Evolutionary conservation across 2,113 vertebrate genomes (phyloP).

Genomic region (Isichthys henryi): DNA sequence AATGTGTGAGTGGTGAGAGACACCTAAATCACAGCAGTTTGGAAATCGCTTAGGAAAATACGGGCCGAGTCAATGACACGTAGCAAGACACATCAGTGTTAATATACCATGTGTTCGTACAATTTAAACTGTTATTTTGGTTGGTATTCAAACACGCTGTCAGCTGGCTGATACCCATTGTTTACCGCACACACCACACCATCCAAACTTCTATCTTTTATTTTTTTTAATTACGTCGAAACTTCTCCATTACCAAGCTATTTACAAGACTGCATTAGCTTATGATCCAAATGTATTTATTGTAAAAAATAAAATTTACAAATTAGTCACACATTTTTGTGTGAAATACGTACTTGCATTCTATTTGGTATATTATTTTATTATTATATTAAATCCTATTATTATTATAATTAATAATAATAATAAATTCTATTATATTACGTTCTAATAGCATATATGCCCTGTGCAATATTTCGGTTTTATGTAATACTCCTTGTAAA

Average conservation of each 20-base stretch:
- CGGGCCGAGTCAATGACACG: neutral
- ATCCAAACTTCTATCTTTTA: neutral
- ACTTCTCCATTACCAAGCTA: neutral
- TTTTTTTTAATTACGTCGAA: neutral
- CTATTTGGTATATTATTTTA: neutral
- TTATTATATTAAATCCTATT: neutral
- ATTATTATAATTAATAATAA: too few species aligned
- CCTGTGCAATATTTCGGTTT: neutral
- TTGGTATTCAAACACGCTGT: neutral
- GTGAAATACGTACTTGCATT: neutral
- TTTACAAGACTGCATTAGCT: neutral
- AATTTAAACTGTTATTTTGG: neutral
- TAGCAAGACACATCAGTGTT: neutral
- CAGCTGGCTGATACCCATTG: neutral
- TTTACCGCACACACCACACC: neutral
- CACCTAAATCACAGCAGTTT: slow-evolving; percentile 6
- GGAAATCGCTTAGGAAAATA: neutral
- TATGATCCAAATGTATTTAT: neutral
- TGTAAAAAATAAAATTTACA: neutral
- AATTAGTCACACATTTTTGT: neutral
- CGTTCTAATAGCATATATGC: neutral
- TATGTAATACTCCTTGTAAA: neutral
- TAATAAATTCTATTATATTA: neutral
- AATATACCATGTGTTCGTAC: neutral
- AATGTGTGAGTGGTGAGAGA: neutral